Evolutionary conservation across 64 coral and sea anemone genomes (phyloP).

Genomic region (Stylophora pistillata): DNA sequence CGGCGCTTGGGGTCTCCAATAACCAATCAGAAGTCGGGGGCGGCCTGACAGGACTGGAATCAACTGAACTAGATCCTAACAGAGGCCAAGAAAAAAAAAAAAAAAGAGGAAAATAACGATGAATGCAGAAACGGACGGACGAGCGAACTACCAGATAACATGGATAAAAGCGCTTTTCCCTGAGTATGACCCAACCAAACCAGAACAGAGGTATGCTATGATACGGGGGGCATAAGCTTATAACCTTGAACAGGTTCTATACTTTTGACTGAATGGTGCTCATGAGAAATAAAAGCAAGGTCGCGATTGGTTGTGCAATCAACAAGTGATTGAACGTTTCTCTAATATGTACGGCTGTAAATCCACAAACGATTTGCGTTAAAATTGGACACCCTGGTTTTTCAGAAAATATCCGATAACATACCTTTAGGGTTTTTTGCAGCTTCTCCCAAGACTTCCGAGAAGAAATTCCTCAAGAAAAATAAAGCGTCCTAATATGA

Average conservation of each 20-base stretch:
- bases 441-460: slow-evolving; percentile 82
- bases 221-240: too few relatives aligned
- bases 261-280: too few relatives aligned
- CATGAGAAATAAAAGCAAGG: neutral
- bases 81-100: neutral
- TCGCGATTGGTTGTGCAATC: neutral
- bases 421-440: slow-evolving; percentile 88
- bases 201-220: too few relatives aligned
- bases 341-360: too few relatives aligned
- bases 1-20: slow-evolving; percentile 38
- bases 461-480: slow-evolving; percentile 88
- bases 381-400: neutral
- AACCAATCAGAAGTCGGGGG: slow-evolving; percentile 42
- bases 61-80: slow-evolving; percentile 77
- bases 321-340: too few relatives aligned
- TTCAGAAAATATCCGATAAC: too few relatives aligned
- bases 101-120: neutral
- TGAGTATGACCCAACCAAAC: too few relatives aligned
- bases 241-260: too few relatives aligned
- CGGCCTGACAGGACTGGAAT: slow-evolving; percentile 77
- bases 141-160: too few relatives aligned
- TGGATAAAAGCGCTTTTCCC: too few relatives aligned
- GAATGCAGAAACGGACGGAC: neutral
- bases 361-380: neutral
- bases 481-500: slow-evolving; percentile 77